A percentile compares a stretch with the other conserved stretches of the same genome.
phyloP scores from a whole-genome alignment of 1,140 invertebrate genomes.

The Pteromalus puparum region DNA sequence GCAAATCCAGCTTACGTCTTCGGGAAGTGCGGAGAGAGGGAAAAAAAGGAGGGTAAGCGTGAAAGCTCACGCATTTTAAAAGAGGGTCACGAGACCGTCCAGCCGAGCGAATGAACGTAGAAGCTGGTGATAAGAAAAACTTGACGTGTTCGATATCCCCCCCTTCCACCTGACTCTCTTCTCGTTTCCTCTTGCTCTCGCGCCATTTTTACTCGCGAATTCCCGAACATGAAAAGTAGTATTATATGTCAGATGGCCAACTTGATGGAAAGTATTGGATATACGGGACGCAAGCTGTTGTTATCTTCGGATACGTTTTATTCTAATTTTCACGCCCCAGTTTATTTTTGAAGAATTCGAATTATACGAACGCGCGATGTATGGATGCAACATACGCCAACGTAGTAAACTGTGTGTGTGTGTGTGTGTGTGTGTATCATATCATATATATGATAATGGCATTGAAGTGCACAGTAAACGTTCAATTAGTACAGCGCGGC shows the following conservation, averaged over 20 bases:
- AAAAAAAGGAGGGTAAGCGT: constrained; percentile 6
- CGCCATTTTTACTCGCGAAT: constrained; percentile 8
- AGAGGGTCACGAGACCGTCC: neutral
- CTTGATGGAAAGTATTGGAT: constrained; percentile 54
- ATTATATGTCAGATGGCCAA: constrained; percentile 55
- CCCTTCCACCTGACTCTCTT: neutral
- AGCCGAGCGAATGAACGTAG: neutral
- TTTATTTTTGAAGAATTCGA: too few species aligned
- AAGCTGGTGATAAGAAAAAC: constrained; percentile 15
- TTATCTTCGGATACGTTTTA: constrained; percentile 1
- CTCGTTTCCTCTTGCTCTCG: neutral
- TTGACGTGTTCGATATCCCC: constrained; percentile 2
- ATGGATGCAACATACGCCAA: too few species aligned
- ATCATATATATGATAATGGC: too few species aligned
- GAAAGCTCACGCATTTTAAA: constrained; percentile 12
- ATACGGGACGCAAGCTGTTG: constrained; percentile 7
- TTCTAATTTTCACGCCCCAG: neutral
- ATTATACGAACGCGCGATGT: too few species aligned
- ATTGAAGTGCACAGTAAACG: too few species aligned
- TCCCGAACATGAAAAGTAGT: constrained; percentile 49
- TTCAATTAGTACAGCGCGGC: too few species aligned
- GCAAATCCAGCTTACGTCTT: constrained; percentile 5
- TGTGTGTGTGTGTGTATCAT: too few species aligned
- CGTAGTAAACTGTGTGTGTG: too few species aligned
- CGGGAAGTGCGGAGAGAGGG: neutral